Percentiles rank a stretch among this genome's conserved stretches.
Evolutionary conservation across 2,797 vertebrate species (phyloP).

Genomic region (Gallinago nigripennis): DNA sequence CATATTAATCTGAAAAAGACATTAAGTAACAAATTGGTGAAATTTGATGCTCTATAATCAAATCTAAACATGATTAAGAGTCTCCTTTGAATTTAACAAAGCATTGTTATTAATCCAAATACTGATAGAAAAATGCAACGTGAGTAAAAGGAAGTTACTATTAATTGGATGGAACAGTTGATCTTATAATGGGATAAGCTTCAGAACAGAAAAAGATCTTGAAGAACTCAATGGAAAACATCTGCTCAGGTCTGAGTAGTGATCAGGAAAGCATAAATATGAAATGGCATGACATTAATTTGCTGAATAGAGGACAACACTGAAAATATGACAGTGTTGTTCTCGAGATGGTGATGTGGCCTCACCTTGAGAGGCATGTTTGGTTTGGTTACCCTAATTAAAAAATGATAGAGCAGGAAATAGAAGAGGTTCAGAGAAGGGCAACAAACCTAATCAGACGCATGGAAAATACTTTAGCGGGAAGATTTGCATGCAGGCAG

Average conservation of each 20-base stretch:
- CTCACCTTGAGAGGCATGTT: constrained; percentile 42
- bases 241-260: constrained; percentile 21
- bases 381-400: constrained; percentile 56
- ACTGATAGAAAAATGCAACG: not conserved
- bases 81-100: not conserved
- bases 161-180: not conserved
- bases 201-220: not conserved
- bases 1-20: not conserved
- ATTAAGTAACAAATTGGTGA: not conserved
- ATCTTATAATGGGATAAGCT: not conserved
- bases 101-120: not conserved
- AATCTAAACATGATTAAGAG: not conserved
- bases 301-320: constrained; percentile 50
- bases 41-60: not conserved
- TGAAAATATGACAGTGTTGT: constrained; percentile 42
- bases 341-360: constrained; percentile 40
- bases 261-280: constrained; percentile 42
- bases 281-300: constrained; percentile 57
- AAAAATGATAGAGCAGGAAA: constrained; percentile 50
- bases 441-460: constrained; percentile 54
- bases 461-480: constrained; percentile 6
- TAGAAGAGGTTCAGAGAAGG: constrained; percentile 43
- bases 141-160: not conserved
- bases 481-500: constrained; percentile 38
- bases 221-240: constrained; percentile 15